A percentile compares a stretch with the other conserved stretches of the same genome.
Conservation (phyloP, 64 coral and sea anemone species). For the Montipora sp. region DNA sequence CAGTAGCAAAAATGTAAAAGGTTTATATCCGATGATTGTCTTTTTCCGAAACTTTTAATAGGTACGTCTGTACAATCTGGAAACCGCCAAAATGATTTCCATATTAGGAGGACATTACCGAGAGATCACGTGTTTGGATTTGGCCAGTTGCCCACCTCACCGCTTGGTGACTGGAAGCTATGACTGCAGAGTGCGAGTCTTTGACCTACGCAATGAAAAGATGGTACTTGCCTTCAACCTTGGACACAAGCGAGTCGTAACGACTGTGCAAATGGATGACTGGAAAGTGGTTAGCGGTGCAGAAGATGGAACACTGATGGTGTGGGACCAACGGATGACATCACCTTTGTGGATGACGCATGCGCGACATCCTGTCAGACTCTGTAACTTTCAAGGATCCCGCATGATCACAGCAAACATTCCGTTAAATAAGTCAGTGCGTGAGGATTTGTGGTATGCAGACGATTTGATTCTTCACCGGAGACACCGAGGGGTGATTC, state of each 20-base stretch:
- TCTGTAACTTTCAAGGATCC: slow-evolving; percentile 77
- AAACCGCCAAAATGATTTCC: slow-evolving; percentile 55
- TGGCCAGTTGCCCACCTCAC: slow-evolving; percentile 52
- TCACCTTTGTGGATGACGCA: slow-evolving; percentile 82
- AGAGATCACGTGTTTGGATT: slow-evolving; percentile 90
- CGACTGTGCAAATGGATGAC: slow-evolving; percentile 92
- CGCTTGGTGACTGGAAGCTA: slow-evolving; percentile 82
- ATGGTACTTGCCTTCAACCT: slow-evolving; percentile 40
- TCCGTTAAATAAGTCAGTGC: slow-evolving; percentile 70
- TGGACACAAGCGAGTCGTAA: slow-evolving; percentile 71
- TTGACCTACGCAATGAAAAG: slow-evolving; percentile 80
- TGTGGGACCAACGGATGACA: slow-evolving; percentile 89
- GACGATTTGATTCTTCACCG: slow-evolving; percentile 96
- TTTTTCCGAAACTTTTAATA: background rate
- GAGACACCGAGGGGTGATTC: slow-evolving; percentile 80
- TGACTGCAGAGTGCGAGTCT: slow-evolving; percentile 90
- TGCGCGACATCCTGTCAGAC: slow-evolving; percentile 80
- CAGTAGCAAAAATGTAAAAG: too few species aligned
- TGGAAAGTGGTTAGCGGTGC: slow-evolving; percentile 91
- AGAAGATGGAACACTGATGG: slow-evolving; percentile 75
- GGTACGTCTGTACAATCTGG: slow-evolving; percentile 82
- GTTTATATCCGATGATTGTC: background rate
- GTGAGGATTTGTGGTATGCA: slow-evolving; percentile 83
- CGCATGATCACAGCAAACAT: slow-evolving; percentile 80
- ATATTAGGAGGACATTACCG: slow-evolving; percentile 80